A percentile compares a stretch with the other conserved stretches of the same genome.
Evolutionary conservation across 2,888 invertebrate species (phyloP).

Genomic region (Nycteola revayana): DNA sequence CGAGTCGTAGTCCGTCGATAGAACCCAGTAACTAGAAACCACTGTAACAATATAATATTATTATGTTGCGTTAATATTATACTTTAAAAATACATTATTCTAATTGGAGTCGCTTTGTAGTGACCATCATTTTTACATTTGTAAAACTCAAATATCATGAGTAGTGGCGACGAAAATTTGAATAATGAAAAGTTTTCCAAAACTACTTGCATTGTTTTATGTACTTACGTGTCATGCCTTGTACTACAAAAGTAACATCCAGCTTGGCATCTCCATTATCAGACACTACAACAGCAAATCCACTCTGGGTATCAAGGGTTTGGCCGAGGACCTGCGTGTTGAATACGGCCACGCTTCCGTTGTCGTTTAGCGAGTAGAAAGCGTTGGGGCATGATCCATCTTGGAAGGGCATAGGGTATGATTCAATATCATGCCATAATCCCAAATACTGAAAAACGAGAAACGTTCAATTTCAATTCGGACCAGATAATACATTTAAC

Average conservation of each 20-base stretch:
- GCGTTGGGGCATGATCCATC: slow-evolving; percentile 54
- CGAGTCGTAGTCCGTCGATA: slow-evolving; percentile 13
- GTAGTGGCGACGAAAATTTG: too few species aligned
- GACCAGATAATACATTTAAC: too few species aligned
- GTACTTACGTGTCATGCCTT: slow-evolving; percentile 46
- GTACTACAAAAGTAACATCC: slow-evolving; percentile 82
- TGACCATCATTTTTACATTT: too few species aligned
- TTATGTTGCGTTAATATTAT: too few species aligned
- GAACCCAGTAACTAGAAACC: slow-evolving; percentile 7
- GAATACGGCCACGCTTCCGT: slow-evolving; percentile 32
- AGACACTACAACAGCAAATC: slow-evolving; percentile 37
- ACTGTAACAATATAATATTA: slow-evolving; percentile 10
- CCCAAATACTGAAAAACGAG: slow-evolving; percentile 40
- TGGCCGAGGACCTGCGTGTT: slow-evolving; percentile 52
- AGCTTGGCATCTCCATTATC: slow-evolving; percentile 82
- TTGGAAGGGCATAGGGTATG: slow-evolving; percentile 51
- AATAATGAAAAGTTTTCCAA: too few species aligned
- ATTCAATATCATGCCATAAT: slow-evolving; percentile 50
- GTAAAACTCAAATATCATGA: too few species aligned
- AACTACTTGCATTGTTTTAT: too few species aligned
- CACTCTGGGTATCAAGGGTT: slow-evolving; percentile 43
- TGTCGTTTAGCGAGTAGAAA: slow-evolving; percentile 33
- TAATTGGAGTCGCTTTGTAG: too few species aligned
- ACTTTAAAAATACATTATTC: too few species aligned
- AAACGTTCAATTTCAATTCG: neutral